Percentiles rank a stretch among this genome's conserved stretches.
Conservation (phyloP, 2,888 invertebrate genomes). For the Leptinotarsa haldemani region DNA sequence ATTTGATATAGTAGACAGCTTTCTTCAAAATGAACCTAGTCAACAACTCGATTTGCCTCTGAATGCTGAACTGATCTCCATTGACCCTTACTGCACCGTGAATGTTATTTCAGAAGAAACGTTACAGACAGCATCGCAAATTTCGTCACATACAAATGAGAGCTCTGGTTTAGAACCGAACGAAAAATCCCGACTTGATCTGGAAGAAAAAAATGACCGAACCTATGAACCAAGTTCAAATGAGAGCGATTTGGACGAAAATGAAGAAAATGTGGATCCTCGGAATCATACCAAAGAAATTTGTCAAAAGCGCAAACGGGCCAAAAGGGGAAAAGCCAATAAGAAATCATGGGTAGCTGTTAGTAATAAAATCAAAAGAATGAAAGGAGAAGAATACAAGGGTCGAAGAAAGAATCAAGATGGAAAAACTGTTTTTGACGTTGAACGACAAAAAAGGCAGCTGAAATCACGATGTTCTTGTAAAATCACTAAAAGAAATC, state of each 20-base stretch:
- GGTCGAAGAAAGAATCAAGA: constrained; percentile 4
- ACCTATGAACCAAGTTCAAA: constrained; percentile 11
- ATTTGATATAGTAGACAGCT: constrained; percentile 11
- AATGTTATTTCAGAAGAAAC: constrained; percentile 5
- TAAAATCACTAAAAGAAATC: constrained; percentile 10
- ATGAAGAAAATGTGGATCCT: constrained; percentile 12
- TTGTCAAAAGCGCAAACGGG: constrained; percentile 6
- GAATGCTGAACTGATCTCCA: constrained; percentile 8
- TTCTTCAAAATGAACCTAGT: constrained; percentile 3
- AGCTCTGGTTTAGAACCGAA: constrained; percentile 4
- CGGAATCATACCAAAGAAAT: constrained; percentile 4
- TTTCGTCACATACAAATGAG: neutral
- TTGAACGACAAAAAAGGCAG: constrained; percentile 10
- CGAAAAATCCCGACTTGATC: neutral
- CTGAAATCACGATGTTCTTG: constrained; percentile 2
- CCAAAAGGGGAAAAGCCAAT: constrained; percentile 3
- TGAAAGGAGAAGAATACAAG: constrained; percentile 10
- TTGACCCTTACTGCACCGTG: neutral
- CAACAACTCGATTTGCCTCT: constrained; percentile 8
- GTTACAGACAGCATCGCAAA: neutral
- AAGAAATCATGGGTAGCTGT: constrained; percentile 12
- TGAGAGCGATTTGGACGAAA: constrained; percentile 8
- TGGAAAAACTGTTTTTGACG: constrained; percentile 15
- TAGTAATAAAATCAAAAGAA: constrained; percentile 3
- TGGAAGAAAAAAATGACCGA: constrained; percentile 1